These are phyloP conservation scores for Cinara cedri DNA, from an alignment of 2,888 invertebrate species.

Conservation along the genomic window DNA sequence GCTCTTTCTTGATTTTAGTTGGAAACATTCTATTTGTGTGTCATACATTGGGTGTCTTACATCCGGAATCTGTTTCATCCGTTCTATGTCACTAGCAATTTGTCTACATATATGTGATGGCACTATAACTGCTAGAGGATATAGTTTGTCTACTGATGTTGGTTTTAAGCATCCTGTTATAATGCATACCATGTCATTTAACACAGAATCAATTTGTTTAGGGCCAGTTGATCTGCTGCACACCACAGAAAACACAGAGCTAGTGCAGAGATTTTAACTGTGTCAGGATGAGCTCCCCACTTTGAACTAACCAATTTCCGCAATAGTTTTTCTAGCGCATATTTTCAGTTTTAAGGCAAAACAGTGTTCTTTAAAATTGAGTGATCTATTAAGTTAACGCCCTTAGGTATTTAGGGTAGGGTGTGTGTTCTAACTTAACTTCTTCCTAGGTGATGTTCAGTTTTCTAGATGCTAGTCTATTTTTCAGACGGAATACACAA, in stretches of 20 bases:
- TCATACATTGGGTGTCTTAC: slow-evolving; percentile 42
- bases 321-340: slow-evolving; percentile 47
- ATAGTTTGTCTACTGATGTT: slow-evolving; percentile 57
- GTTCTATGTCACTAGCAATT: slow-evolving; percentile 51
- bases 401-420: no score
- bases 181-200: slow-evolving; percentile 48
- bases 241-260: slow-evolving; percentile 56
- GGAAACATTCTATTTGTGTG: background rate
- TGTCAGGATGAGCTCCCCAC: slow-evolving; percentile 55
- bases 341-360: background rate
- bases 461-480: no score
- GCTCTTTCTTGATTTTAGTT: background rate
- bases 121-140: slow-evolving; percentile 3
- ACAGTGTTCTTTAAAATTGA: no score
- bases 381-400: no score
- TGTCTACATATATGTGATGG: slow-evolving; percentile 33
- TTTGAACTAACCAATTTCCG: slow-evolving; percentile 35
- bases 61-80: slow-evolving; percentile 43
- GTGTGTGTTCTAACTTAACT: no score
- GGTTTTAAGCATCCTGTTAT: slow-evolving; percentile 57
- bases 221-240: slow-evolving; percentile 54
- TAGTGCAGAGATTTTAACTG: slow-evolving; percentile 54
- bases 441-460: no score
- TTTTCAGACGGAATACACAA: no score
- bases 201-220: slow-evolving; percentile 52